Conservation (phyloP, 2,113 vertebrate genomes). For the Hippocampus comes region DNA sequence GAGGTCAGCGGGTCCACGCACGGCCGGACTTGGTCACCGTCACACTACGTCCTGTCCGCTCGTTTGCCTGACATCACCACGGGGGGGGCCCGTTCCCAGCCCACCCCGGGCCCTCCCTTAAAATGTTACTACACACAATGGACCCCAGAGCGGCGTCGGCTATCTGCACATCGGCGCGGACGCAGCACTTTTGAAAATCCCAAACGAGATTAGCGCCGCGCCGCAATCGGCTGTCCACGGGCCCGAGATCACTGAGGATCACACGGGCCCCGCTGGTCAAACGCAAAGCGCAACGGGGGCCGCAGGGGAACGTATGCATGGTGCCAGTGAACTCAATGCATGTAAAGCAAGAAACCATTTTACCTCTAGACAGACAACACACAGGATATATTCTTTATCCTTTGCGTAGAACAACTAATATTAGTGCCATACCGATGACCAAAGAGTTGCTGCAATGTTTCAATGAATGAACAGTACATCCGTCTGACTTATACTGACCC, state of each 20-base stretch:
- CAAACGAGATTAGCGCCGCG: conserved; percentile 73
- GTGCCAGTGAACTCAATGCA: too few relatives aligned
- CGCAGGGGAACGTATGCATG: neutral
- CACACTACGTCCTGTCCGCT: conserved; percentile 47
- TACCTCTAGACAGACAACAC: neutral
- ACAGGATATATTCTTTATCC: neutral
- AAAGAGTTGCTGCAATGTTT: too few relatives aligned
- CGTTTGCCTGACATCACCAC: conserved; percentile 70
- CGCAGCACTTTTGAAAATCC: conserved; percentile 77
- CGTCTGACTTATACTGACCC: too few relatives aligned
- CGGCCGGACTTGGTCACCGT: conserved; percentile 3
- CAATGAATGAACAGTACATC: too few relatives aligned
- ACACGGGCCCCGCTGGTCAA: conserved; percentile 47
- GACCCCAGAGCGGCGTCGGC: conserved; percentile 31
- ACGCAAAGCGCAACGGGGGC: conserved; percentile 23
- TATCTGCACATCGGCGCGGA: conserved; percentile 75
- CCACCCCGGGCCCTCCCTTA: conserved; percentile 13
- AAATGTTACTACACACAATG: conserved; percentile 72
- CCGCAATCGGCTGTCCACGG: conserved; percentile 65
- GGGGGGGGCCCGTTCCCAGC: conserved; percentile 45
- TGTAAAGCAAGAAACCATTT: too few relatives aligned
- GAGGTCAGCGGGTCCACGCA: neutral
- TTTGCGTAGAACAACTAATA: neutral
- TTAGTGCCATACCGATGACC: neutral
- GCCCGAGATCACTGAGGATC: conserved; percentile 32